Percentiles rank a stretch among this genome's conserved stretches.
These are phyloP conservation scores for Ophion ventricosus DNA, from an alignment of 2,888 invertebrate genomes.

Conservation along the genomic window DNA sequence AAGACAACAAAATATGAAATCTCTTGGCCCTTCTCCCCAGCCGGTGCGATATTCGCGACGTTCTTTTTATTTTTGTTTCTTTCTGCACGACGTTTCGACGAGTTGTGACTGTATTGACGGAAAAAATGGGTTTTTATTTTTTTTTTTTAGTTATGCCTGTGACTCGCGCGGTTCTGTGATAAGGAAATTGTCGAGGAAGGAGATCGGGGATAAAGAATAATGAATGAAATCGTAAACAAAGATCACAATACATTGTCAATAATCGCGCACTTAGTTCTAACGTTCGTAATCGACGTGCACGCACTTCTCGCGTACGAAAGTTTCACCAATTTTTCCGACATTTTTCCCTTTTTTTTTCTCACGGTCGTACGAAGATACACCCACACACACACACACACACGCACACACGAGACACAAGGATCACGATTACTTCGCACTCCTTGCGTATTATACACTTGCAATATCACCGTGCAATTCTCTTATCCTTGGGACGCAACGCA, in stretches of 20 bases:
- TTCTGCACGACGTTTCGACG: background rate
- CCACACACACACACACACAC: background rate
- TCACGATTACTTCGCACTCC: background rate
- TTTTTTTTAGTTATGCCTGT: background rate
- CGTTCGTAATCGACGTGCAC: constrained; percentile 70
- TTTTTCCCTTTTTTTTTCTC: constrained; percentile 39
- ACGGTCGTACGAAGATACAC: background rate
- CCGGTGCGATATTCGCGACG: background rate
- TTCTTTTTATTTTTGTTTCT: background rate
- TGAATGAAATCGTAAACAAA: constrained; percentile 67
- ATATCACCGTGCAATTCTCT: constrained; percentile 3
- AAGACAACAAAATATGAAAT: constrained; percentile 3
- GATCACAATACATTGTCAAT: constrained; percentile 81
- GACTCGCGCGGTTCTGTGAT: background rate
- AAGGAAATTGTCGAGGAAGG: background rate
- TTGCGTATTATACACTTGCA: background rate
- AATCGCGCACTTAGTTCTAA: constrained; percentile 79
- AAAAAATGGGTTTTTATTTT: background rate
- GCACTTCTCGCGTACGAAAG: constrained; percentile 69
- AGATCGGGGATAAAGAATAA: constrained; percentile 51
- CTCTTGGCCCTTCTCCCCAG: background rate
- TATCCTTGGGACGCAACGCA: constrained; percentile 43
- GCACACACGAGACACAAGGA: background rate
- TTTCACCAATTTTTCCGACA: constrained; percentile 45
- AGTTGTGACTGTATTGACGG: background rate